phyloP scores from a whole-genome alignment of 2,888 invertebrate genomes.

The Diaprepes abbreviatus region DNA sequence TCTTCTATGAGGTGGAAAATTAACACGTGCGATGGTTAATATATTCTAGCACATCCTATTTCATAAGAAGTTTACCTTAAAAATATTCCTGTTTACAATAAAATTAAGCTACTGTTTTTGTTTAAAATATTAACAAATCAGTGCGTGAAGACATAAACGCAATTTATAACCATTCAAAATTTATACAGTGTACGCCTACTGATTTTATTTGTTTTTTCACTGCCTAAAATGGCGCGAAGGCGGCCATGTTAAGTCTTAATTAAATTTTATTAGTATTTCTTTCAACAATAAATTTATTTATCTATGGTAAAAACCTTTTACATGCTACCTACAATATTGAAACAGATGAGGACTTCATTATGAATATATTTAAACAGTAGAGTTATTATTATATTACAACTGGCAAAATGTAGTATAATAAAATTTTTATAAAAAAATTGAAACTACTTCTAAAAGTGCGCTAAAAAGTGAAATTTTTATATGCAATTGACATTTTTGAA shows the following conservation, averaged over 20 bases:
- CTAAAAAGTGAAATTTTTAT: too few species aligned
- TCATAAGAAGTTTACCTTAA: conserved; percentile 29
- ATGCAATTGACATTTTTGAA: too few species aligned
- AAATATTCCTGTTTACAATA: conserved; percentile 24
- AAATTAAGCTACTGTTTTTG: conserved; percentile 28
- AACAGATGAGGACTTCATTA: too few species aligned
- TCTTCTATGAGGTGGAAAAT: conserved; percentile 42
- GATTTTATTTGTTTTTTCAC: conserved; percentile 32
- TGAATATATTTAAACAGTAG: too few species aligned
- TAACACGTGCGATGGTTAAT: conserved; percentile 40
- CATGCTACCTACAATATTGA: too few species aligned
- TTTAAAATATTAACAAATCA: conserved; percentile 44
- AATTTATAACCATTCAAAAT: conserved; percentile 38
- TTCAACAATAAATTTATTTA: too few species aligned
- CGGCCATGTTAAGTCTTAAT: background rate
- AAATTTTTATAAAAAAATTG: too few species aligned
- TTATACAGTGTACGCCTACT: conserved; percentile 37
- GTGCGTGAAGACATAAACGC: conserved; percentile 35
- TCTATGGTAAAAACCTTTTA: too few species aligned
- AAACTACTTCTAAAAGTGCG: too few species aligned
- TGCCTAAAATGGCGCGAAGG: conserved; percentile 28
- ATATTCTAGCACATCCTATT: conserved; percentile 37
- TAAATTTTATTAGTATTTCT: too few species aligned
- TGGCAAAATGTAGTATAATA: too few species aligned
- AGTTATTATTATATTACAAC: too few species aligned